These are phyloP conservation scores for Lamproptera curius DNA, from an alignment of 2,888 invertebrate species.

Conservation along the genomic window DNA sequence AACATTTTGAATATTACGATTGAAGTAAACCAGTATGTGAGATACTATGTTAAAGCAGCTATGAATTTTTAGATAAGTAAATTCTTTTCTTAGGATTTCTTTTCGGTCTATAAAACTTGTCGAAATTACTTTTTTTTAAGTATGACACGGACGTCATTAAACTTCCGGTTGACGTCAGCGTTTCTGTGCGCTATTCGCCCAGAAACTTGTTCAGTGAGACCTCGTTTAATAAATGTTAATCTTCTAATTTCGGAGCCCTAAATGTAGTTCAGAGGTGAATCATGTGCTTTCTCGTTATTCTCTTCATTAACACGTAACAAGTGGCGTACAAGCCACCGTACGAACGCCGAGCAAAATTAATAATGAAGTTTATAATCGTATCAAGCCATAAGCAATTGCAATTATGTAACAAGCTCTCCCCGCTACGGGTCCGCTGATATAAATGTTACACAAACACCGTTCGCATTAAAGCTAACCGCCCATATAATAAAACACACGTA, in stretches of 20 bases:
- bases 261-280: not conserved
- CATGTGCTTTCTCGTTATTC: not conserved
- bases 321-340: not conserved
- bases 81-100: too few species aligned
- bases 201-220: not conserved
- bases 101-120: too few species aligned
- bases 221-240: not conserved
- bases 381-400: slow-evolving; percentile 7
- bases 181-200: not conserved
- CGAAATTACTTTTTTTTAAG: too few species aligned
- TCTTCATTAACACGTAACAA: not conserved
- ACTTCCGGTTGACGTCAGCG: too few species aligned
- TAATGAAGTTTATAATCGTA: slow-evolving; percentile 1
- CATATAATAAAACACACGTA: slow-evolving; percentile 13
- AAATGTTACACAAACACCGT: slow-evolving; percentile 6
- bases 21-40: not conserved
- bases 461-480: not conserved
- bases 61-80: too few species aligned
- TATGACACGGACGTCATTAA: too few species aligned
- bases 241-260: not conserved
- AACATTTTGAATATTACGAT: not conserved
- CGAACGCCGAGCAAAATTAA: not conserved
- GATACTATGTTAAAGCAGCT: too few species aligned
- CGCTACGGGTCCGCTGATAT: slow-evolving; percentile 4
- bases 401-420: not conserved